Evolutionary conservation across 2,888 invertebrate genomes (phyloP), one percentile per base, ranked within the genome.

Genomic region (Calliopum simillimum): DNA sequence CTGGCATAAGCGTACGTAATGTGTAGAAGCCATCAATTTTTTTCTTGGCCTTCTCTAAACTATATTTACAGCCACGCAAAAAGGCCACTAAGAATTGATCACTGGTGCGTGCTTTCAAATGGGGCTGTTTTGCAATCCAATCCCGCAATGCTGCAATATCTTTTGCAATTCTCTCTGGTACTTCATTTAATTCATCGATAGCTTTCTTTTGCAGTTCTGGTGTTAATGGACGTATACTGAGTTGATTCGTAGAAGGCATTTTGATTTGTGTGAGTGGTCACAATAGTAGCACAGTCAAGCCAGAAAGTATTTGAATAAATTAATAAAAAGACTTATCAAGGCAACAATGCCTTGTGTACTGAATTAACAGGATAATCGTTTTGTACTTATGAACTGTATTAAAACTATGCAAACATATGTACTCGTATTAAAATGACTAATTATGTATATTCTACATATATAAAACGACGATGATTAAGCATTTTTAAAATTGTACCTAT

Each of bases 1-100:
- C 33, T 33, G 33, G 33, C 33, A 33, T 8, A 33, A 33, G 33
- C 1, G 33, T 33, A 33, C 33, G 33, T 65, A 84, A 62, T 0
- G 89, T 89, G 76, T 90, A 90, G 78, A 87, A 90, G 80, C 87
- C 87, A 69, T 89, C 89, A n/a, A 89, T 72, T 76, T 89, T 89
- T 66, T 85, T 81, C 77, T 89, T 89, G 13, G 88, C 86, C 47
- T 86, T 83, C 74, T 89, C 88, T 75, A 89, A 77, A 74, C 88
- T 89, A 78, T 86, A 88, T 78, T 89, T 89, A 75, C 87, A 87
- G 41, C 88, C 88, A 25, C 89, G 83, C 49, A 89, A 79, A 76
- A 88, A 89, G 11, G 85, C 78, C 4, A 88, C 74, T 23, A 89
- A 75, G 77, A 87, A 88, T 77, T 89, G 88, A 75, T 88, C 87